Evolutionary conservation across 2,113 vertebrate species (phyloP), one percentile per base, ranked within the genome.

Genomic region (Toxotes jaculatrix): DNA sequence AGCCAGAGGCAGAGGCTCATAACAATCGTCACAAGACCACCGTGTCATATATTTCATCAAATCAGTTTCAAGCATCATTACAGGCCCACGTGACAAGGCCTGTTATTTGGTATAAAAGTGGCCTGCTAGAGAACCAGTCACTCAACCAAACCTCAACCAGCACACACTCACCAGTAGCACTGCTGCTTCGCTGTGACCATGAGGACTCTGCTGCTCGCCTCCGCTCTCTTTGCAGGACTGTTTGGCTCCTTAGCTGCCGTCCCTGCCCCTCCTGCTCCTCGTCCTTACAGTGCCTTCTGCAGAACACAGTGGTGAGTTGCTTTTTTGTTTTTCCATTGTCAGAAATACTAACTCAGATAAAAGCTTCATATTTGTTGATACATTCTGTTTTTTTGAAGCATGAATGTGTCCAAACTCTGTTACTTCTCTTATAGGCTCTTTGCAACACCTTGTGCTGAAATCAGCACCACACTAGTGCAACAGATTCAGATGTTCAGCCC

Each of bases 281-380:
- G 1, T 27, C 79, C 77, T 40, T 80, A 81, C 59, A 76, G 79
- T 51, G 53, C 90, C 17, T 91, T 88, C 80, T 93, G 88, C 87
- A 85, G 12, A 27, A 13, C 64, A 0, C 2, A 86, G 19, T 92
- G 84, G 87, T 90, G 42, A 80, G 86, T 65, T 19, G 27, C 27
- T 27, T 27, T 27, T 27, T 27, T 27, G 27, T 27, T 27, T 27
- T 27, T 27, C 27, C 27, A 27, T 27, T 27, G 27, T 27, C 27
- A 5, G 13, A 7, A 17, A 31, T 3, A 4, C 23, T 11, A 8
- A 27, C 65, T 31, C 19, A n/a, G 14, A 4, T 57, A 32, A 59
- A 1, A 55, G 1, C 4, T 21, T 45, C 6, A 32, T 5, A 21
- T 38, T 59, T 43, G 19, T 23, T 27, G 27, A 27, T 27, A 27